Conservation (phyloP, 1,140 invertebrate species). For the Papilio dardanus region DNA sequence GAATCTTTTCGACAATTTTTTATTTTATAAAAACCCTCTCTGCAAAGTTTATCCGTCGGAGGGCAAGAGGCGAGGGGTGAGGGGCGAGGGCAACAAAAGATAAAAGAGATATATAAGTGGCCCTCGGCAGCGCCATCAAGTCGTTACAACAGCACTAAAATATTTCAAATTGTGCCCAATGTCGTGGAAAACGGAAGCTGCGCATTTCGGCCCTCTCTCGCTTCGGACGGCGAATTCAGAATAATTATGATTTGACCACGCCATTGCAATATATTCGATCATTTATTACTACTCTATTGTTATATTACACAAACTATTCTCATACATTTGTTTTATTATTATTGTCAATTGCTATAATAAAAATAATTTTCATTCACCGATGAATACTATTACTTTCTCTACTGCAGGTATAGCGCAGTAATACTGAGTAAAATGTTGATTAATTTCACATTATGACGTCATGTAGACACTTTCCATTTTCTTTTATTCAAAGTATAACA, state of each 20-base stretch:
- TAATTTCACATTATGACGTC: too few species aligned
- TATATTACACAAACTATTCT: not conserved
- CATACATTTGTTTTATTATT: not conserved
- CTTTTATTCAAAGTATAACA: too few species aligned
- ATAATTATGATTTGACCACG: constrained; percentile 48
- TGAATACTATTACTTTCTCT: too few species aligned
- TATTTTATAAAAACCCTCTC: constrained; percentile 60
- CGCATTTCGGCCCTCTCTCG: constrained; percentile 60
- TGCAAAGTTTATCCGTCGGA: constrained; percentile 59
- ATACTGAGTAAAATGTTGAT: too few species aligned
- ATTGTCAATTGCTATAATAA: not conserved
- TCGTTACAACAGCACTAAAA: constrained; percentile 80
- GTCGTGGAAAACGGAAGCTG: constrained; percentile 79
- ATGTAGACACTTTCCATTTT: too few species aligned
- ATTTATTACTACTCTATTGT: constrained; percentile 30
- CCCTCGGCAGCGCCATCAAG: constrained; percentile 79
- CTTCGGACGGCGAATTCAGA: constrained; percentile 38
- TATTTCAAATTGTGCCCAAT: constrained; percentile 81
- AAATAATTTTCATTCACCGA: not conserved
- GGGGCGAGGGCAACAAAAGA: constrained; percentile 76
- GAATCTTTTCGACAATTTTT: constrained; percentile 44
- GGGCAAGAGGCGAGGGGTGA: constrained; percentile 70
- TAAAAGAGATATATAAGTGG: constrained; percentile 82
- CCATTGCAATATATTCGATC: constrained; percentile 37
- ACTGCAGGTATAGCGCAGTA: too few species aligned